A percentile compares a stretch with the other conserved stretches of the same genome.
Evolutionary conservation across 2,797 vertebrate genomes (phyloP).

Genomic region (Sebastes vulpes): DNA sequence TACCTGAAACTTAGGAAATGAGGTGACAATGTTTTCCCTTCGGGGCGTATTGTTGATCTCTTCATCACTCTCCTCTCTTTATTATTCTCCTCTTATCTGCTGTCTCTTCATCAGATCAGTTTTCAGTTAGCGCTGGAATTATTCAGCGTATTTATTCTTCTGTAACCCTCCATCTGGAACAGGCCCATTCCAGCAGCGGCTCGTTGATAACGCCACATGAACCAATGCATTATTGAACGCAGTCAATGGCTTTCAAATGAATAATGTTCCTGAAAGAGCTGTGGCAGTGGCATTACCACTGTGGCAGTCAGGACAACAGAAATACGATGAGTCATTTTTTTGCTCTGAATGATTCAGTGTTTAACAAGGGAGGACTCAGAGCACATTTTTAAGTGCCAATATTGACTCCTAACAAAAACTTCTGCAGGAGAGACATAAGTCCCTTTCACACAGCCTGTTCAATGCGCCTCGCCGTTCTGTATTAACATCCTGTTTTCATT

Average conservation of each 20-base stretch:
- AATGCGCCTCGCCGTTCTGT: neutral
- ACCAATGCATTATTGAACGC: constrained; percentile 66
- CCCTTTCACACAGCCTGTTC: neutral
- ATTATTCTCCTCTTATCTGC: constrained; percentile 10
- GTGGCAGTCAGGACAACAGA: neutral
- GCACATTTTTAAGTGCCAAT: constrained; percentile 11
- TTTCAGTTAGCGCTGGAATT: constrained; percentile 46
- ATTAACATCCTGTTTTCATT: neutral
- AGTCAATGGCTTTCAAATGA: constrained; percentile 59
- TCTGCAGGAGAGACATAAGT: neutral
- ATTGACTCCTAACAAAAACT: neutral
- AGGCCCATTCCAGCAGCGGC: constrained; percentile 1
- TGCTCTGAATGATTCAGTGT: constrained; percentile 48
- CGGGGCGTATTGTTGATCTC: constrained; percentile 6
- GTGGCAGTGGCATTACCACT: neutral
- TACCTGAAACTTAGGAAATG: constrained; percentile 43
- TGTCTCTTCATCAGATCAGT: constrained; percentile 24
- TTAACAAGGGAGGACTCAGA: constrained; percentile 32
- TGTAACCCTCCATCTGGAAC: constrained; percentile 16
- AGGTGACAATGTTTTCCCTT: constrained; percentile 36
- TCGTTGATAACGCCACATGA: constrained; percentile 9
- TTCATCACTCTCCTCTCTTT: constrained; percentile 32
- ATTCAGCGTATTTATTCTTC: constrained; percentile 37
- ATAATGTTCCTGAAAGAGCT: constrained; percentile 59
- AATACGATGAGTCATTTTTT: constrained; percentile 39